A percentile compares a stretch with the other conserved stretches of the same genome.
phyloP scores from a whole-genome alignment of 2,113 vertebrate species.

The crab-eating macaque (Macaca fascicularis) region T2T-MFA8v1.1 NC_088394.1:51941501-51942000 shows the following conservation, averaged over 20 bases:
- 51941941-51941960: not conserved
- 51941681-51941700: not conserved
- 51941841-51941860: not conserved
- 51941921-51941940: not conserved
- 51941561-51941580: not conserved
- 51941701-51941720: not conserved
- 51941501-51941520: not conserved
- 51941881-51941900: not conserved
- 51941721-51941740: not conserved
- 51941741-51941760: not conserved
- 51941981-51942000: not conserved
- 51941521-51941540: not conserved
- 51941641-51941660: not conserved
- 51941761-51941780: not conserved
- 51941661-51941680: not conserved
- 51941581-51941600: no score
- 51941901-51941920: not conserved
- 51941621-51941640: no score
- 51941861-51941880: not conserved
- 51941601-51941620: no score
- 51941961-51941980: not conserved
- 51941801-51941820: not conserved
- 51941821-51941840: not conserved
- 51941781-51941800: not conserved
- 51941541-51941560: not conserved